Evolutionary conservation across 2,797 vertebrate genomes (phyloP), one percentile per base, ranked within the genome.

Genomic region (Periophthalmus magnuspinnatus): DNA sequence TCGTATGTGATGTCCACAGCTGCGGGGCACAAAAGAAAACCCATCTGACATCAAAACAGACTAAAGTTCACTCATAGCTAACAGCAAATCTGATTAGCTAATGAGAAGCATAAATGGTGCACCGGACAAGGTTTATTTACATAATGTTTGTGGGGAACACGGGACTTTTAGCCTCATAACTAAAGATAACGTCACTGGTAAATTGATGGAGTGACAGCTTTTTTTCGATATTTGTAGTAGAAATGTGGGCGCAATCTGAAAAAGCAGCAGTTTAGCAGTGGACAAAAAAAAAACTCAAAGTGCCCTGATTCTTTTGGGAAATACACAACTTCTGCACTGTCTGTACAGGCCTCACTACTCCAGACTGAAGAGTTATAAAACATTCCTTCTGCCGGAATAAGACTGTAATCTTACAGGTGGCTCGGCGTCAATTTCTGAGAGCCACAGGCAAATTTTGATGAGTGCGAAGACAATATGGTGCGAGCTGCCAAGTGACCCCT

Each of bases 401-500:
- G 79, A 48, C 71, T 65, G 69, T 79, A 63, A 83, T 72, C 81
- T 85, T 50, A 45, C 63, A 71, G 77, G 77, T 67, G 32, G 73
- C 74, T 82, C 78, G 78, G 76, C 79, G 81, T 90, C 77, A 85
- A 81, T 87, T 88, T 74, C 72, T 60, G 58, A 78, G 80, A 79
- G 90, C 93, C 89, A 84, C 74, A 77, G 89, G 89, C 86, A 84
- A 83, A 91, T 88, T 84, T 75, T 77, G 80, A 88, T 89, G 88
- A 87, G 75, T 72, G 81, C 83, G 74, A 88, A 86, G 84, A 90
- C 89, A 89, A 91, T 90, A 87, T 83, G 82, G 79, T 78, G 74
- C 78, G 78, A 90, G 86, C 84, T 85, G 84, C 80, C 78, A 86
- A 90, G 80, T 91, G 90, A 90, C 90, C 89, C 89, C 86, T 90